Base-by-base conservation (phyloP, 2,888 invertebrate genomes). In the Aspidapion aeneum region DNA sequence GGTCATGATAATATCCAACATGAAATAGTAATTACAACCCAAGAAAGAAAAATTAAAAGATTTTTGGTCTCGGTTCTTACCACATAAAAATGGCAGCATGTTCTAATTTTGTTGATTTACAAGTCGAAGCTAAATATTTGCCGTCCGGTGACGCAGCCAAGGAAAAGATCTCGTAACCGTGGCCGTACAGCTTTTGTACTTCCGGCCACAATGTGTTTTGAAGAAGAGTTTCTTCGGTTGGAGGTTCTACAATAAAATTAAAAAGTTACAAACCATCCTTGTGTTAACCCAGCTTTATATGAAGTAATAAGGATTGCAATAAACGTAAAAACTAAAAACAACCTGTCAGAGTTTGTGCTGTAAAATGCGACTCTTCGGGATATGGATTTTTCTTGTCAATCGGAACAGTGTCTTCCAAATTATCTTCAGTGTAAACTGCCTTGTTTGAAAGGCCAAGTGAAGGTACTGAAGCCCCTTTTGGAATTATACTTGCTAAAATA, bases 141-240 rank as follows among this genome's bases (percentile, higher is more conserved):
- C 90, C 91, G 77, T 92, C 88, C 1, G 82, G 79, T 61, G 90
- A 88, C 18, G 91, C 87, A 21, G 91, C 90, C 67, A 97, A 82
- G 1, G 90, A 84, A 79, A 86, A 94, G 69, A 99, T 87, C 80
- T 99, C 98, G 81, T 94, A 95, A 1, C 97, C 98, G 81, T 99
- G 98, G 0, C 97, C 98, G 79, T 98, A 98, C 21, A 98, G 82
- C 80, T 99, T 99, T 75, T 94, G 93, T 18, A 87, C 82, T 82
- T 99, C 99, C 0, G 98, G 97, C 98, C 98, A 99, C 0, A 99
- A 82, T 0, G 97, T 97, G 78, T 95, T 91, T 82, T 96, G 94
- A 81, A 94, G 84, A 9, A 98, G 81, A 2, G 90, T 90, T 79
- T 98, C 97, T 79, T 98, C 98, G 1, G 92, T 91, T 0, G 97